phyloP scores from a whole-genome alignment of 2,888 invertebrate genomes.

The Carpatolechia fugitivella region DNA sequence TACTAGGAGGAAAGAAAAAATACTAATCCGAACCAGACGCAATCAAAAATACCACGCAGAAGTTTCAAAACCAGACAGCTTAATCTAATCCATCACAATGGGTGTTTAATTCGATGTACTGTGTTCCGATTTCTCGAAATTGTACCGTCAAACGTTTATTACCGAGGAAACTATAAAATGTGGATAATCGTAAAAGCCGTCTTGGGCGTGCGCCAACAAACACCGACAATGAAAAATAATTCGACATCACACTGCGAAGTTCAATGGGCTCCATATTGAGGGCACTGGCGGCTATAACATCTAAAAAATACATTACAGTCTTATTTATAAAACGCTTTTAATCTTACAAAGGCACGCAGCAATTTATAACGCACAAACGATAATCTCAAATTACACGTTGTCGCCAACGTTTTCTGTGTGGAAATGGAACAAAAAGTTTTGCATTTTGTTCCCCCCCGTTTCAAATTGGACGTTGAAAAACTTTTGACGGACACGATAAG shows the following conservation, averaged over 20 bases:
- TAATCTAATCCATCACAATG: slow-evolving; percentile 15
- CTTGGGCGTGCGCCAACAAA: slow-evolving; percentile 62
- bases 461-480: slow-evolving; percentile 5
- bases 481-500: slow-evolving; percentile 14
- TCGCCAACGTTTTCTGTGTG: background rate
- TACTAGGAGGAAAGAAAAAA: background rate
- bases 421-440: slow-evolving; percentile 9
- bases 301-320: background rate
- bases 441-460: slow-evolving; percentile 11
- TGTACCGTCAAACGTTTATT: slow-evolving; percentile 65
- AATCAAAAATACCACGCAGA: background rate
- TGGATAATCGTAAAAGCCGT: slow-evolving; percentile 74
- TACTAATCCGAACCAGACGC: no score
- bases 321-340: background rate
- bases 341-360: background rate
- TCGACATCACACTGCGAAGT: slow-evolving; percentile 44
- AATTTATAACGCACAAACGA: background rate
- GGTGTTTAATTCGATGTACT: slow-evolving; percentile 19
- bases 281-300: background rate
- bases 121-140: slow-evolving; percentile 30
- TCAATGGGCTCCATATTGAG: slow-evolving; percentile 18
- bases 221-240: slow-evolving; percentile 71
- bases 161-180: slow-evolving; percentile 74
- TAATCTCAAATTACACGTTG: background rate
- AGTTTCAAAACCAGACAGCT: slow-evolving; percentile 3